Conservation (phyloP, 2,888 invertebrate genomes). For the Agrochola lota region DNA sequence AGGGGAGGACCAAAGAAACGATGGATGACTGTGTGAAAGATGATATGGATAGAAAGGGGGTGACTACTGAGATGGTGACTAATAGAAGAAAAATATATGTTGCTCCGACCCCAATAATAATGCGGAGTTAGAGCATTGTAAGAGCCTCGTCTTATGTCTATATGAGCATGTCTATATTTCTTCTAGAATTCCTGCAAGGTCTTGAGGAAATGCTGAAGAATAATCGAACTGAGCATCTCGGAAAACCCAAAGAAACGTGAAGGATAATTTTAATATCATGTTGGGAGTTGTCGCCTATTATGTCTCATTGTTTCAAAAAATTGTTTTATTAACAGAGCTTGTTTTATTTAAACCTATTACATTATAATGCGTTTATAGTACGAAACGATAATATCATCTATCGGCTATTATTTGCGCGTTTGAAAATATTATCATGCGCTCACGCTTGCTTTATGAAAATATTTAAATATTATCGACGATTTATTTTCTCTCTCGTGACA, state of each 20-base stretch:
- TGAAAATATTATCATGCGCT: constrained; percentile 38
- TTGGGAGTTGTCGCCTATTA: neutral
- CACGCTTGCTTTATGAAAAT: neutral
- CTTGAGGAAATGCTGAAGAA: constrained; percentile 1
- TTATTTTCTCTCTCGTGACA: neutral
- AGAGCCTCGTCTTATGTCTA: neutral
- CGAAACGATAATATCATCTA: constrained; percentile 27
- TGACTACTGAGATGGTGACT: neutral
- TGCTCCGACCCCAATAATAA: neutral
- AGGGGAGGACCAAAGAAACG: too few species aligned
- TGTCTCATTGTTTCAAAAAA: constrained; percentile 13
- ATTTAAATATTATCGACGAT: constrained; percentile 15
- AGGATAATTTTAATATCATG: neutral
- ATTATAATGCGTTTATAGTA: constrained; percentile 6
- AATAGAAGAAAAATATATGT: neutral
- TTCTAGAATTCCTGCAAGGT: neutral
- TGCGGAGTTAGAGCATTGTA: neutral
- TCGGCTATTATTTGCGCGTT: constrained; percentile 16
- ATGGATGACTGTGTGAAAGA: too few species aligned
- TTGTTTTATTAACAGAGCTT: constrained; percentile 6
- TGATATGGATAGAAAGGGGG: too few species aligned
- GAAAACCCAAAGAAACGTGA: neutral
- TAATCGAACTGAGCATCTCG: neutral
- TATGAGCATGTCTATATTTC: neutral
- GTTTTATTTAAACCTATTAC: constrained; percentile 23